phyloP scores from a whole-genome alignment of 2,113 vertebrate species.

The Acrocephalus arundinaceus region DNA sequence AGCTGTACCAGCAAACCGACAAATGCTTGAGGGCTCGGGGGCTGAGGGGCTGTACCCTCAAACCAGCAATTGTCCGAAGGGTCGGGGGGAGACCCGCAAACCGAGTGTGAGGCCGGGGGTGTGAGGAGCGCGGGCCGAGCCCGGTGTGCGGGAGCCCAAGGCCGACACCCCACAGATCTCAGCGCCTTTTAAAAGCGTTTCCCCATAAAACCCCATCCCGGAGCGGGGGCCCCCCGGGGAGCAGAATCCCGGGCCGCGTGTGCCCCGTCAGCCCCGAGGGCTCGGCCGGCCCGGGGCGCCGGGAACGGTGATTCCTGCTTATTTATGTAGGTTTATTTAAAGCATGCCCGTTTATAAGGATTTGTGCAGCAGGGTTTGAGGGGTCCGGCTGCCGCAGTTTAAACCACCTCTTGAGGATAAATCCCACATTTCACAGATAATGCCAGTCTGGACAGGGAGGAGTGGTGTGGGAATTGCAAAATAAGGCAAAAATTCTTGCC shows the following conservation, averaged over 20 bases:
- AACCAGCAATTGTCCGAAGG: rapidly evolving
- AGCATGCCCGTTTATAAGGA: rapidly evolving
- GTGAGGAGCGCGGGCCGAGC: not conserved
- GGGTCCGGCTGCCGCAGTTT: too few relatives aligned
- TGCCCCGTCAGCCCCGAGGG: not conserved
- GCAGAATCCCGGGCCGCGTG: not conserved
- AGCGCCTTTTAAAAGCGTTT: not conserved
- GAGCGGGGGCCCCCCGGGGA: not conserved
- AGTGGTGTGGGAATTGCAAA: not conserved
- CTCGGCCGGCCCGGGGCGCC: not conserved
- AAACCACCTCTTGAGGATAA: rapidly evolving
- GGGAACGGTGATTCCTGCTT: rapidly evolving
- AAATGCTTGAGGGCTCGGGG: slow-evolving; percentile 72
- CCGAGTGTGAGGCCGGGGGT: rapidly evolving
- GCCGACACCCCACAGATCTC: not conserved
- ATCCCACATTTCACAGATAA: rapidly evolving
- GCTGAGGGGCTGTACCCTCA: too few relatives aligned
- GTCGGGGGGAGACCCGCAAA: rapidly evolving
- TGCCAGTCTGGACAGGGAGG: not conserved
- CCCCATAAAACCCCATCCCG: not conserved
- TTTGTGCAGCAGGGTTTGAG: not conserved
- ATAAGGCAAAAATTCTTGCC: rapidly evolving
- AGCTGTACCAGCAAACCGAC: too few relatives aligned
- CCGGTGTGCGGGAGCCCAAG: not conserved
- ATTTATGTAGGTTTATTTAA: rapidly evolving